Base-by-base conservation (phyloP, 2,113 vertebrate genomes). In the Cariama cristata region DNA sequence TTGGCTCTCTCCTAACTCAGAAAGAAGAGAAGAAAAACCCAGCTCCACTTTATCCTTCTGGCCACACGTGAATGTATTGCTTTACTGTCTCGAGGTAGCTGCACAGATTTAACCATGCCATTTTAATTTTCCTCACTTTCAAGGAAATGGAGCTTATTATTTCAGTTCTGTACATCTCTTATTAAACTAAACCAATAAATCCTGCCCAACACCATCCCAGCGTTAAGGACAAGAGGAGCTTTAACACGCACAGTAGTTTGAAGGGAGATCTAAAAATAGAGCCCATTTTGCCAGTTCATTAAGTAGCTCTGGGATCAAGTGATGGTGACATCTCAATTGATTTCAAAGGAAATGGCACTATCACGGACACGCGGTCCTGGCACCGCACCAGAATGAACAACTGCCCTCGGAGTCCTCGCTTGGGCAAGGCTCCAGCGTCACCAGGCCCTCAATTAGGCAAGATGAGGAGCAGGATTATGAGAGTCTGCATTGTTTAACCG, bases 241-340 rank as follows among this genome's bases (percentile, higher is more conserved):
- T 93, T 96, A 95, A 94, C 47, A 79, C 0, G 2, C 76, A 45
- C 59, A 40, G 90, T 19, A 76, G 66, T 96, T 91, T 52, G 73
- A 87, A 93, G 45, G 12, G 58, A 93, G 73, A 68, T 87, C 94
- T 97, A 97, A 97, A 97, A 96, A 96, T 91, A 97, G 94, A 94
- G 85, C 71, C 88, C 50, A 66, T 94, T 96, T 92, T 95, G 58
- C 91, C 96, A 95, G 81, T 95, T 96, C 91, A 93, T 97, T 96
- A 97, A 97, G 84, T 76, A 96, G 92, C 93, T 94, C 73, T 7
- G 4, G 94, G 93, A 97, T 95, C 95, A 96, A 97, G 95, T 12
- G 42, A 92, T 11, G 66, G 91, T 96, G 95, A 97, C 91, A 97
- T 97, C 96, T 97, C 93, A 95, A 96, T 97, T 91, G 91, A 89